A percentile compares a stretch with the other conserved stretches of the same genome.
Evolutionary conservation across 30 jellyfish, hydroid and myxozoan genomes (phyloP).

Genomic region (Hydractinia echinata): DNA sequence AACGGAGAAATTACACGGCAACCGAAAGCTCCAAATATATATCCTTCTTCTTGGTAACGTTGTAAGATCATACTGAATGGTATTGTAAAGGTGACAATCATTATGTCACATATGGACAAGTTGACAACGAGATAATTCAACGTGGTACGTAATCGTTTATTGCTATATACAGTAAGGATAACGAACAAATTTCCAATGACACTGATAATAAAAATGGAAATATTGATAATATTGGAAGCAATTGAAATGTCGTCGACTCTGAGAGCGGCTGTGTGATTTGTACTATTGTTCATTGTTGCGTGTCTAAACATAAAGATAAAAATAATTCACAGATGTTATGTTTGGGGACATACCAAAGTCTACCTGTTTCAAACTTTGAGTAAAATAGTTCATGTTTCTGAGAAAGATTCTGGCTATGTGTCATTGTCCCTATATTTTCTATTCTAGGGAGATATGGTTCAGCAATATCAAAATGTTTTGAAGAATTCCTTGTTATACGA

Average conservation of each 20-base stretch:
- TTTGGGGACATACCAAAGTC: too few species aligned
- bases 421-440: too few species aligned
- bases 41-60: not conserved
- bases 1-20: not conserved
- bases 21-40: conserved; percentile 7
- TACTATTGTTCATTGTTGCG: too few species aligned
- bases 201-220: not conserved
- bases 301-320: too few species aligned
- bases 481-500: too few species aligned
- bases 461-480: too few species aligned
- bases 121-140: not conserved
- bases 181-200: not conserved
- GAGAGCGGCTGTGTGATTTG: too few species aligned
- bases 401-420: too few species aligned
- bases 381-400: too few species aligned
- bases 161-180: not conserved
- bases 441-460: too few species aligned
- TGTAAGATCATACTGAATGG: not conserved
- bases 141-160: not conserved
- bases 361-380: too few species aligned
- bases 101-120: not conserved
- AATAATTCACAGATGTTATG: too few species aligned
- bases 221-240: not conserved
- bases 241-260: not conserved
- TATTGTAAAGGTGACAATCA: not conserved